Evolutionary conservation across 1,140 invertebrate genomes (phyloP).

Genomic region (Zaprionus africanus): DNA sequence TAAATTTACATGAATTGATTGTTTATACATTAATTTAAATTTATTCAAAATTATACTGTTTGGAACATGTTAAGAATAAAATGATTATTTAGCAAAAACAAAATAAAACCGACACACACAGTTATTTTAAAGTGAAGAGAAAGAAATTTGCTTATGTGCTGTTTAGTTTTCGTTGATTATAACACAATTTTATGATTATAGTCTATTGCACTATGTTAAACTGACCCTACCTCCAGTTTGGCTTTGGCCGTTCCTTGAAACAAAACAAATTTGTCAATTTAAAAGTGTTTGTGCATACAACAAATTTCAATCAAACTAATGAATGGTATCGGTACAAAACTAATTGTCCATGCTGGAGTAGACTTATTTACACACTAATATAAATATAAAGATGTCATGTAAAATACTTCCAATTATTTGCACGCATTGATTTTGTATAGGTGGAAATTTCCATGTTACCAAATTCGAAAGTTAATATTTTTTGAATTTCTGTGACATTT

Average conservation of each 20-base stretch:
- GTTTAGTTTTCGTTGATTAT: background rate
- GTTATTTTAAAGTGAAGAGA: conserved; percentile 13
- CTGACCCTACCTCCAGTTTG: background rate
- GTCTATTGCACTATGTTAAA: background rate
- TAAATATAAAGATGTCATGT: background rate
- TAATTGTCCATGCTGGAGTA: background rate
- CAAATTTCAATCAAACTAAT: background rate
- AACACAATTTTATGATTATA: conserved; percentile 2
- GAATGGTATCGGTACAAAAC: background rate
- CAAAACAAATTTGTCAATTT: background rate
- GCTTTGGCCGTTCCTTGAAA: conserved; percentile 3
- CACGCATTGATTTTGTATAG: background rate
- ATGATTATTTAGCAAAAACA: conserved; percentile 28
- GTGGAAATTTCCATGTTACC: background rate
- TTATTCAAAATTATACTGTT: conserved; percentile 72
- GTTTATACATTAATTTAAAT: conserved; percentile 62
- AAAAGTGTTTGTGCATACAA: background rate
- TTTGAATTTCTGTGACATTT: background rate
- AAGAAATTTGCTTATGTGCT: background rate
- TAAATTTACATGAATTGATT: conserved; percentile 46
- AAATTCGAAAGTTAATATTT: background rate
- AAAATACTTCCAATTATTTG: background rate
- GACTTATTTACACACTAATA: background rate
- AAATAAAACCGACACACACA: conserved; percentile 18
- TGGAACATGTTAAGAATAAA: conserved; percentile 46